Evolutionary conservation across 2,113 vertebrate species (phyloP).

Genomic region (Macquaria ambigua): DNA sequence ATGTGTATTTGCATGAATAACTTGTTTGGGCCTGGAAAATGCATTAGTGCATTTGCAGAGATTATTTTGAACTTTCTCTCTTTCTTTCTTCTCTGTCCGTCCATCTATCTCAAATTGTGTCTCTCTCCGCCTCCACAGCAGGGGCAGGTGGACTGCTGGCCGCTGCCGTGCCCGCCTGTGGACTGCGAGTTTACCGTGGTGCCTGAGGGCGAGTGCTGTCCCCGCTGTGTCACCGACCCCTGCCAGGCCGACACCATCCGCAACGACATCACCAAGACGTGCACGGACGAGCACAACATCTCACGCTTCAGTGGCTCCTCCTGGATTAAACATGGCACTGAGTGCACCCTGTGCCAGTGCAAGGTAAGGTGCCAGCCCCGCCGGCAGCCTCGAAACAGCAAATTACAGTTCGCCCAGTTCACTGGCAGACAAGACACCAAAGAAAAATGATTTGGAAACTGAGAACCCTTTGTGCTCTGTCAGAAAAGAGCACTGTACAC

Average conservation of each 20-base stretch:
- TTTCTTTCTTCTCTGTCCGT: background rate
- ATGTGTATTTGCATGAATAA: constrained; percentile 46
- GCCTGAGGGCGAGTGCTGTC: constrained; percentile 94
- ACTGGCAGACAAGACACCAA: constrained; percentile 13
- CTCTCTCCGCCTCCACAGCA: constrained; percentile 82
- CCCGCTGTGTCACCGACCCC: constrained; percentile 92
- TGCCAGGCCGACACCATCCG: constrained; percentile 94
- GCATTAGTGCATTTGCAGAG: constrained; percentile 8
- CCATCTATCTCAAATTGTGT: background rate
- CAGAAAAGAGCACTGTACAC: background rate
- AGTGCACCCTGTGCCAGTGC: constrained; percentile 98
- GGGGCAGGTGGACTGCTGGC: constrained; percentile 98
- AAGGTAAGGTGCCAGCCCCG: constrained; percentile 79
- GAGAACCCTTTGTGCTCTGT: constrained; percentile 18
- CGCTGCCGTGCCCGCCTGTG: constrained; percentile 91
- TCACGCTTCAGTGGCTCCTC: constrained; percentile 96
- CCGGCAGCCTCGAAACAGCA: constrained; percentile 2
- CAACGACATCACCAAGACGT: constrained; percentile 98
- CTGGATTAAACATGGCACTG: constrained; percentile 97
- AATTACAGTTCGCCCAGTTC: constrained; percentile 4
- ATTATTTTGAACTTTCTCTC: constrained; percentile 13
- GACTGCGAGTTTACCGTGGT: constrained; percentile 95
- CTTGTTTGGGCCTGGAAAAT: constrained; percentile 41
- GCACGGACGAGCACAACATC: constrained; percentile 93
- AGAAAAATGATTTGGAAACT: constrained; percentile 30